Evolutionary conservation across 2,888 invertebrate genomes (phyloP).

Genomic region (Hylaea fasciaria): DNA sequence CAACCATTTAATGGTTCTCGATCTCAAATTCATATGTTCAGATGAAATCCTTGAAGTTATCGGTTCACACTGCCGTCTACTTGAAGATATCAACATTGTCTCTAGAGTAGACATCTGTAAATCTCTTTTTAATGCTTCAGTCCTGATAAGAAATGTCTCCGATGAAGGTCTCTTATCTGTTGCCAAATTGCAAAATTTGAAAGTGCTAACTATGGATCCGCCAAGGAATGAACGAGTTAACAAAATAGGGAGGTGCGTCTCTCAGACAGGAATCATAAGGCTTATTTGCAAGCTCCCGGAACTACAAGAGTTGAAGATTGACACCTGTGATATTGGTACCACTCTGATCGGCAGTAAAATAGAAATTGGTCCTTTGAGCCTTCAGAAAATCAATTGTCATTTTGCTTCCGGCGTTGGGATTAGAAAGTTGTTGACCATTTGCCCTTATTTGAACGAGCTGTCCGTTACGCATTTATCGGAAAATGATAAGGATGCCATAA

Average conservation of each 20-base stretch:
- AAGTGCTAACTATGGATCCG: conserved; percentile 77
- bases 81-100: conserved; percentile 80
- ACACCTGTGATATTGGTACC: conserved; percentile 81
- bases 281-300: conserved; percentile 71
- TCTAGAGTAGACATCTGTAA: conserved; percentile 79
- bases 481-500: conserved; percentile 74
- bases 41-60: conserved; percentile 79
- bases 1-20: conserved; percentile 70
- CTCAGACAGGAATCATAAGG: conserved; percentile 76
- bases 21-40: conserved; percentile 80
- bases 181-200: conserved; percentile 69
- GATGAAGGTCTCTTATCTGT: conserved; percentile 73
- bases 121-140: conserved; percentile 78
- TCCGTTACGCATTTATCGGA: conserved; percentile 77
- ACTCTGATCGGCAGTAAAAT: conserved; percentile 70
- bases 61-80: conserved; percentile 65
- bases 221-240: conserved; percentile 75
- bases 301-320: conserved; percentile 76
- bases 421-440: conserved; percentile 72
- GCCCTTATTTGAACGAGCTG: conserved; percentile 73
- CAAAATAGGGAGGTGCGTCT: conserved; percentile 75
- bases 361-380: conserved; percentile 71
- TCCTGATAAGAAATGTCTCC: conserved; percentile 77
- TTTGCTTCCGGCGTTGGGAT: conserved; percentile 77
- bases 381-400: conserved; percentile 77